Percentiles rank a stretch among this genome's conserved stretches.
phyloP scores from a whole-genome alignment of 1,140 invertebrate genomes.

The Drosophila sp. region DNA sequence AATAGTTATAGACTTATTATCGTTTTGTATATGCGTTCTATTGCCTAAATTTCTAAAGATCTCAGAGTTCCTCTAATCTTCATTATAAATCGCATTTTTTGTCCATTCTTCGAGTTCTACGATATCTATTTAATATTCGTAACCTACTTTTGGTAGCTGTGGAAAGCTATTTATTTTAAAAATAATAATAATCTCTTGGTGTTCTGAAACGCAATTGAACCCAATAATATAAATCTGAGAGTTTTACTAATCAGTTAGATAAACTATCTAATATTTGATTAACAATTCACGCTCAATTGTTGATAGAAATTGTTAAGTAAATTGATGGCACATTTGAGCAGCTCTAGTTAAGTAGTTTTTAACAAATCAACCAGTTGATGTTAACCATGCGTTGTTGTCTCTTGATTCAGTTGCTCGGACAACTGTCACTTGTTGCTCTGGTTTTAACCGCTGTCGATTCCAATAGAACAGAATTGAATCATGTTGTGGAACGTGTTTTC shows the following conservation, averaged over 20 bases:
- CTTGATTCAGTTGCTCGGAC: conserved; percentile 37
- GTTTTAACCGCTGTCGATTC: conserved; percentile 7
- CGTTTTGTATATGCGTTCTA: too few species aligned
- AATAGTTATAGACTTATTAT: too few species aligned
- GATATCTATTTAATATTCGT: too few species aligned
- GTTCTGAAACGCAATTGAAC: background rate
- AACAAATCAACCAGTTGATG: conserved; percentile 64
- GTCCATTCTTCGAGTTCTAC: too few species aligned
- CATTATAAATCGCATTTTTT: too few species aligned
- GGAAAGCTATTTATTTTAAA: too few species aligned
- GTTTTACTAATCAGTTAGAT: background rate
- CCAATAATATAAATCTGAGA: background rate
- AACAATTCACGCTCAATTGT: conserved; percentile 32
- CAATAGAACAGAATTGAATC: conserved; percentile 48
- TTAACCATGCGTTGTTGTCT: conserved; percentile 46
- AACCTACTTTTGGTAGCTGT: too few species aligned
- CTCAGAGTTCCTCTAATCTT: too few species aligned
- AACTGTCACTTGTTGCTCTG: background rate
- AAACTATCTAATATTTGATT: conserved; percentile 11
- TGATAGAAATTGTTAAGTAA: conserved; percentile 17
- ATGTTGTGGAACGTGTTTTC: conserved; percentile 70
- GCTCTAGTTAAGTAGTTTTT: background rate
- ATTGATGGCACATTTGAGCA: conserved; percentile 12
- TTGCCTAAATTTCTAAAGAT: too few species aligned
- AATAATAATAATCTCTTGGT: background rate